Conservation (phyloP, 2,888 invertebrate species). For the Heliconius sara region DNA sequence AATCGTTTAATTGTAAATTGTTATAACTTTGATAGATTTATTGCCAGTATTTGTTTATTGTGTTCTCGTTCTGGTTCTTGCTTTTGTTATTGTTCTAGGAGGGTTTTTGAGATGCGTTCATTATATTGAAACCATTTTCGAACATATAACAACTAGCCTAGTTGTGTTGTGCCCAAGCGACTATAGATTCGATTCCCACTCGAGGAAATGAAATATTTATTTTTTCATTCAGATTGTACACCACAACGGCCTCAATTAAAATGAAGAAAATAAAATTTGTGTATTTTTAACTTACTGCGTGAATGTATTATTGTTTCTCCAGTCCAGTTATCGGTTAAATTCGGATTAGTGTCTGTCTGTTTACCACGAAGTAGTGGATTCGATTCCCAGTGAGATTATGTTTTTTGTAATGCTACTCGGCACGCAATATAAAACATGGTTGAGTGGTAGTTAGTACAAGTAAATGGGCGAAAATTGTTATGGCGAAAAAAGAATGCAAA, state of each 20-base stretch:
- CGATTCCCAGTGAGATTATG: neutral
- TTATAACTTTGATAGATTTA: slow-evolving; percentile 34
- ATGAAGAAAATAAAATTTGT: no score
- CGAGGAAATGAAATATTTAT: neutral
- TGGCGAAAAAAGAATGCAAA: no score
- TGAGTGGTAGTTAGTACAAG: no score
- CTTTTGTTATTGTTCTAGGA: neutral
- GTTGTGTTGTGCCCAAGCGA: neutral
- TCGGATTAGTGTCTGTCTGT: neutral
- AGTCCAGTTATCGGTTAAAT: neutral
- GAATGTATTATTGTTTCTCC: no score
- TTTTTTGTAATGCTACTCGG: no score
- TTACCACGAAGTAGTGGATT: neutral
- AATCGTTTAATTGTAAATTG: slow-evolving; percentile 43
- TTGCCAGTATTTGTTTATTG: slow-evolving; percentile 19
- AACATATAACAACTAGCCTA: neutral
- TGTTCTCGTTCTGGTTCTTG: neutral
- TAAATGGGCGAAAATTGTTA: no score
- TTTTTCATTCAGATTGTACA: no score
- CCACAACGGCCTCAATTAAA: no score
- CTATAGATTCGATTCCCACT: neutral
- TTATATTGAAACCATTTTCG: neutral
- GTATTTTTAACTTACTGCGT: no score
- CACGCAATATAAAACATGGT: no score
- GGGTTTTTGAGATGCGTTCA: neutral